Evolutionary conservation across 2,888 invertebrate species (phyloP), one percentile per base, ranked within the genome.

Genomic region (Chymomyza procnemis): DNA sequence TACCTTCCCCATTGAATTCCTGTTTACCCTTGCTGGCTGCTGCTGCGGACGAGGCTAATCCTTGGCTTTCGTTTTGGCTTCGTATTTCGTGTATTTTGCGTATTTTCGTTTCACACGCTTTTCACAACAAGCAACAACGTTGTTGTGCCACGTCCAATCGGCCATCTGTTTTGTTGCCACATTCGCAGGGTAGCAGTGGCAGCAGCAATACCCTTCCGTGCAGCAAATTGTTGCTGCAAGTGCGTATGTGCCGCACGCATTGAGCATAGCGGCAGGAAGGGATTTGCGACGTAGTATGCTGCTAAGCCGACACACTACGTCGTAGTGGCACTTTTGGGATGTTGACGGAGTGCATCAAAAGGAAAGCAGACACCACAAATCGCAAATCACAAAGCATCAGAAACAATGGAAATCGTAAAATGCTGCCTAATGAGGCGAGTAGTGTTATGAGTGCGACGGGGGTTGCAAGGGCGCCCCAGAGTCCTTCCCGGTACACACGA

Each of bases 121-220:
- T 80, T 80, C 80, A 82, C 85, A 85, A 80, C 85, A 85, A 75
- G 66, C 66, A 80, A 18, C 18, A 18, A 79, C 78, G 14, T 54
- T 54, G n/a, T n/a, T n/a, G n/a, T n/a, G n/a, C n/a, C n/a, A n/a
- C 22, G 16, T 8, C 50, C 8, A 75, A 73, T 75, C 69, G 22
- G 67, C 69, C 82, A 80, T 80, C 83, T 80, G 80, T 80, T 80
- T 80, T 80, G 80, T 69, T 85, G 68, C 55, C 34, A 48, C 68
- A 50, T 80, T 85, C 80, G 75, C 66, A 41, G 46, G 41, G 18
- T 26, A 41, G 26, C 67, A 9, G 47, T 47, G 26, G 61, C 34
- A 22, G 26, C 63, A 21, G 55, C 59, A 59, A 69, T 56, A 46
- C 54, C 22, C 59, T 58, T 52, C 55, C 59, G 63, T 57, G 48